Evolutionary conservation across 2,113 vertebrate species (phyloP).

Genomic region (Eudorcas thomsonii): DNA sequence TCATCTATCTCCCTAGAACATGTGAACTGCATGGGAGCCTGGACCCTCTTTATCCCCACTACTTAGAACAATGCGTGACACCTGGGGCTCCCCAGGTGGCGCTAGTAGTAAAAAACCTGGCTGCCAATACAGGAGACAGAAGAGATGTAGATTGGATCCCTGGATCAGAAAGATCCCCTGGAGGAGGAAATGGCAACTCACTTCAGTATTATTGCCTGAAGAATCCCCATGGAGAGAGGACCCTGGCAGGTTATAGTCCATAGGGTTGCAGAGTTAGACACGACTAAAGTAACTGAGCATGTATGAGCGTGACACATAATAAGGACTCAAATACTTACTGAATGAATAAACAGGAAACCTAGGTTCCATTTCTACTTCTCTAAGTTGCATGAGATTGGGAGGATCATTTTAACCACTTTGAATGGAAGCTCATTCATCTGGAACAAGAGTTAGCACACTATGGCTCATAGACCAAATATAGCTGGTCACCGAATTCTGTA

Average conservation of each 20-base stretch:
- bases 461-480: slow-evolving; percentile 12
- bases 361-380: background rate
- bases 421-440: background rate
- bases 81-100: background rate
- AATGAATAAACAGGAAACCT: background rate
- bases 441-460: background rate
- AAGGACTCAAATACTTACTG: background rate
- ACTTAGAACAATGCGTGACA: background rate
- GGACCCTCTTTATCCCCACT: background rate
- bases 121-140: background rate
- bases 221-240: background rate
- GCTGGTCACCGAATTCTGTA: background rate
- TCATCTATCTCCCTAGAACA: background rate
- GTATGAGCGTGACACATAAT: background rate
- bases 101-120: background rate
- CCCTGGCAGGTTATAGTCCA: background rate
- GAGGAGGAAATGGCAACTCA: background rate
- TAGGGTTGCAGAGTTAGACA: background rate
- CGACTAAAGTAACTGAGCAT: background rate
- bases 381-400: background rate
- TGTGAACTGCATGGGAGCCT: background rate
- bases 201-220: background rate
- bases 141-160: background rate
- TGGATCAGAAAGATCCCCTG: background rate
- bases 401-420: background rate